Evolutionary conservation across 2,888 invertebrate species (phyloP).

Genomic region (Acrocyrtus sp.): DNA sequence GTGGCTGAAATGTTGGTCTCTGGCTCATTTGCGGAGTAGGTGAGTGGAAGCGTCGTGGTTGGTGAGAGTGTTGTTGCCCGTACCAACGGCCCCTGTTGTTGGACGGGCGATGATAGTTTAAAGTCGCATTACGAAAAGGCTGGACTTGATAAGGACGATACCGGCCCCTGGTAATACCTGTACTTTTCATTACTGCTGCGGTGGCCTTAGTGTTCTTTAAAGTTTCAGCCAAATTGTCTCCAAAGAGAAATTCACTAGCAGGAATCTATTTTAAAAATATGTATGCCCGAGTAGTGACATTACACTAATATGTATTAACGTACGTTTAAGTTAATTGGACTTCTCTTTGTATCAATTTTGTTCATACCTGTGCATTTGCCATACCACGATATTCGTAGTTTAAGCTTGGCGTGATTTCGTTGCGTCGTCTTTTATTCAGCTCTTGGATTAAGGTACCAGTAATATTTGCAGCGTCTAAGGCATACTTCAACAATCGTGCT

Average conservation of each 20-base stretch:
- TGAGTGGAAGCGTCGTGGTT: neutral
- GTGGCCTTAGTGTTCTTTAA: slow-evolving; percentile 12
- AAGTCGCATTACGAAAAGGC: neutral
- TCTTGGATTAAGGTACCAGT: neutral
- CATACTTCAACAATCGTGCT: neutral
- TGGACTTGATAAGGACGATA: neutral
- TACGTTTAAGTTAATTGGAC: too few relatives aligned
- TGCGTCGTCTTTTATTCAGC: neutral
- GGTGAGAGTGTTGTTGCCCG: neutral
- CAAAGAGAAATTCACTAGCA: slow-evolving; percentile 15
- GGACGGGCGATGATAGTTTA: slow-evolving; percentile 34
- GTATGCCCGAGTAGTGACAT: too few relatives aligned
- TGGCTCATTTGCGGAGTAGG: neutral
- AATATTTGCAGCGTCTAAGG: neutral
- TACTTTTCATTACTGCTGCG: neutral
- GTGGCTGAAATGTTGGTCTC: neutral
- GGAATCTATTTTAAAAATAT: too few relatives aligned
- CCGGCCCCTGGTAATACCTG: too few relatives aligned
- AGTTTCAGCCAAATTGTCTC: slow-evolving; percentile 17
- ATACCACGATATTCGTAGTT: slow-evolving; percentile 18
- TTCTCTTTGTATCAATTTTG: too few relatives aligned
- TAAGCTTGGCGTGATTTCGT: neutral
- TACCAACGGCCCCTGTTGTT: slow-evolving; percentile 9
- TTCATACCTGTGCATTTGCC: neutral
- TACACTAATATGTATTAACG: too few relatives aligned